Percentiles rank a stretch among this genome's conserved stretches.
Conservation (phyloP, 2,113 vertebrate species). For the Syngnathoides biaculeatus region DNA sequence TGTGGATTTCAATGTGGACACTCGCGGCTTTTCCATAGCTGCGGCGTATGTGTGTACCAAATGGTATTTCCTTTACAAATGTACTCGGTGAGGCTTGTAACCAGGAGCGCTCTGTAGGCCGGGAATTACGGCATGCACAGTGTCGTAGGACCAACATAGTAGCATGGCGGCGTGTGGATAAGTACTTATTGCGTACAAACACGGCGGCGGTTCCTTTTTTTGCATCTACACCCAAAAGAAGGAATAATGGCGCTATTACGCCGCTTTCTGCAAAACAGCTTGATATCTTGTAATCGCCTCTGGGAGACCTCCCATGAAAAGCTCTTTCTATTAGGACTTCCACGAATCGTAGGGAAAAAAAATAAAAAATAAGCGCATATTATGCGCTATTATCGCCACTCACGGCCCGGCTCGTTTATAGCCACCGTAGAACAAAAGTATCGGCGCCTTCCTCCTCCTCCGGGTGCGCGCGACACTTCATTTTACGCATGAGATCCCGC, state of each 20-base stretch:
- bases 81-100: too few relatives aligned
- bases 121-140: background rate
- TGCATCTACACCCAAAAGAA: constrained; percentile 45
- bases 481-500: constrained; percentile 78
- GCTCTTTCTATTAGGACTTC: constrained; percentile 49
- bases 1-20: too few relatives aligned
- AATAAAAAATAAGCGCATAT: constrained; percentile 15
- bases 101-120: too few relatives aligned
- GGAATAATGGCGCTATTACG: constrained; percentile 62
- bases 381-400: constrained; percentile 33
- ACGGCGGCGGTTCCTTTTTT: constrained; percentile 37
- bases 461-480: constrained; percentile 65
- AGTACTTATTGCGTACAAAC: constrained; percentile 61
- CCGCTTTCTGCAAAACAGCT: constrained; percentile 45
- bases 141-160: background rate
- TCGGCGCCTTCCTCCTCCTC: constrained; percentile 52
- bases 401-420: constrained; percentile 45
- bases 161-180: constrained; percentile 21
- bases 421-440: constrained; percentile 51
- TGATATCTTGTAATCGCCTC: constrained; percentile 58
- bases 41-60: too few relatives aligned
- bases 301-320: constrained; percentile 50
- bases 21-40: too few relatives aligned
- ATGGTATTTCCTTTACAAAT: too few relatives aligned
- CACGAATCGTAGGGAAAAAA: constrained; percentile 48